A percentile compares a stretch with the other conserved stretches of the same genome.
Evolutionary conservation across 2,113 vertebrate species (phyloP).

Genomic region (Brachypteracias leptosomus): DNA sequence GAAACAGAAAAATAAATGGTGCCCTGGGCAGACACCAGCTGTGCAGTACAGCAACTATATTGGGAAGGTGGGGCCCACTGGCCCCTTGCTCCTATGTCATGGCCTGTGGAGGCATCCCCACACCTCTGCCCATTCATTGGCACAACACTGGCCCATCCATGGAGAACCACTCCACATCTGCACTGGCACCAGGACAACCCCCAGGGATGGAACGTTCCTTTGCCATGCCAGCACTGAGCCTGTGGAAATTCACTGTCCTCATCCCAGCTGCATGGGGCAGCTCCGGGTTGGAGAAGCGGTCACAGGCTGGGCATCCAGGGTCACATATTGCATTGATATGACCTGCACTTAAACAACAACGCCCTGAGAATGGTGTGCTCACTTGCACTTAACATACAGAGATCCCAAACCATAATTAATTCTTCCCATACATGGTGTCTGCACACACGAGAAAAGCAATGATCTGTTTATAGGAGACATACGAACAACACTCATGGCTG

Average conservation of each 20-base stretch:
- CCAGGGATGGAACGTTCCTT: rapidly evolving
- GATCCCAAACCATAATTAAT: rapidly evolving
- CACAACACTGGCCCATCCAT: rapidly evolving
- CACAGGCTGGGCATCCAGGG: too few species aligned
- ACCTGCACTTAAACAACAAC: background rate
- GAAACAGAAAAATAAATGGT: background rate
- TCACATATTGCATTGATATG: rapidly evolving
- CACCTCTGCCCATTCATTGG: background rate
- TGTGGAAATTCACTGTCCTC: background rate
- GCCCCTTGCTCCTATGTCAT: background rate
- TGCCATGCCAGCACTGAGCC: background rate
- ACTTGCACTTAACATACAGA: rapidly evolving
- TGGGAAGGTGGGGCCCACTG: background rate
- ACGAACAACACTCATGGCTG: rapidly evolving
- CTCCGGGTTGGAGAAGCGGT: background rate
- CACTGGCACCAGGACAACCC: rapidly evolving
- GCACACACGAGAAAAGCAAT: rapidly evolving
- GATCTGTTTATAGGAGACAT: background rate
- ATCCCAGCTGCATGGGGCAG: rapidly evolving
- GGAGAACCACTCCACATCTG: rapidly evolving
- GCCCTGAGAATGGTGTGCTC: rapidly evolving
- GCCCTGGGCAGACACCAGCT: background rate
- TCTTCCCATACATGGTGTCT: background rate
- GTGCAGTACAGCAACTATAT: rapidly evolving
- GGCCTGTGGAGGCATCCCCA: rapidly evolving